Percentiles rank a stretch among this genome's conserved stretches.
phyloP scores from a whole-genome alignment of 2,797 vertebrate genomes.

The Acanthurus tractus region DNA sequence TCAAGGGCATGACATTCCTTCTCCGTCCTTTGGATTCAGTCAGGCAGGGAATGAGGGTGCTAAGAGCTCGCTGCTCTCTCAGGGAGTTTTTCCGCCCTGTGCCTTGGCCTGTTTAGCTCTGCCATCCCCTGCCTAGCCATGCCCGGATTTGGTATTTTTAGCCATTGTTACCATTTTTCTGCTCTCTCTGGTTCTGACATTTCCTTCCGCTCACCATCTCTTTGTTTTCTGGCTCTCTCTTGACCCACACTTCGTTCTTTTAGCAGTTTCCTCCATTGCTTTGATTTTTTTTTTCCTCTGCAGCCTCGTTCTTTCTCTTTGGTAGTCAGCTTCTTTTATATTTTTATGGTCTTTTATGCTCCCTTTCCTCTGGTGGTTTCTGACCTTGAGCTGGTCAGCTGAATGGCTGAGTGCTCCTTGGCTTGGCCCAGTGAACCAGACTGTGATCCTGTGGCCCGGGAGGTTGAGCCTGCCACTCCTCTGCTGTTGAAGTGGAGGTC shows the following conservation, averaged over 20 bases:
- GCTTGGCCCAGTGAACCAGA: slow-evolving; percentile 46
- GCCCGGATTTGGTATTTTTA: slow-evolving; percentile 76
- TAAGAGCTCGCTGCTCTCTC: slow-evolving; percentile 35
- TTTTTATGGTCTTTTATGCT: slow-evolving; percentile 31
- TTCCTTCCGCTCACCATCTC: slow-evolving; percentile 65
- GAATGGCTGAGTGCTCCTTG: slow-evolving; percentile 54
- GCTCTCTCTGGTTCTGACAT: slow-evolving; percentile 60
- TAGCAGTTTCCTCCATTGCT: slow-evolving; percentile 29
- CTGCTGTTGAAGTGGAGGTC: slow-evolving; percentile 49
- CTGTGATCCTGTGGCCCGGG: slow-evolving; percentile 32
- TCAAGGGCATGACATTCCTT: slow-evolving; percentile 48
- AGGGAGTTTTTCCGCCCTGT: slow-evolving; percentile 40
- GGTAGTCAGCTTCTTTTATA: slow-evolving; percentile 4
- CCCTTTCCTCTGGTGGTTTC: slow-evolving; percentile 44
- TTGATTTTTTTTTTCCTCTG: slow-evolving; percentile 4
- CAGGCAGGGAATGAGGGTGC: slow-evolving; percentile 33
- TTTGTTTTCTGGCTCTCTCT: slow-evolving; percentile 42
- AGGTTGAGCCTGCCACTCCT: slow-evolving; percentile 47
- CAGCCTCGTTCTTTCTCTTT: not conserved
- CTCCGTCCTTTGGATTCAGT: slow-evolving; percentile 22
- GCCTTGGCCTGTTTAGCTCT: slow-evolving; percentile 49
- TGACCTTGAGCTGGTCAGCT: slow-evolving; percentile 30
- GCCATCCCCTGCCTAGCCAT: slow-evolving; percentile 52
- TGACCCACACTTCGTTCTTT: slow-evolving; percentile 46
- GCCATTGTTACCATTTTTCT: slow-evolving; percentile 70